Evolutionary conservation across 2,888 invertebrate species (phyloP), one percentile per base, ranked within the genome.

Genomic region (Dryomyza anilis): DNA sequence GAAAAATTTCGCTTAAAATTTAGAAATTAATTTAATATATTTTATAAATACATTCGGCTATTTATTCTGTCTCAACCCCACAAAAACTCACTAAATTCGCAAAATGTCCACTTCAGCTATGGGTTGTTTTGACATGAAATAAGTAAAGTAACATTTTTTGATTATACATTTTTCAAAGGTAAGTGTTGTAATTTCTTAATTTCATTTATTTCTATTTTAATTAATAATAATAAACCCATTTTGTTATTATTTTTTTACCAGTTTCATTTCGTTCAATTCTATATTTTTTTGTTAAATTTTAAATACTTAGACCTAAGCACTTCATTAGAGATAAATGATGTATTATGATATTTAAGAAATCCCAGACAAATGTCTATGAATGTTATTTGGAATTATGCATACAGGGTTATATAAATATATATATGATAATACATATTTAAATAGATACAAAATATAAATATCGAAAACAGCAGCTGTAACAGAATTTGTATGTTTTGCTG

Each of bases 351-450:
- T n/a, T 27, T 25, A 7, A 12, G n/a, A 45, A 16, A 45, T 16
- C 16, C 21, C 6, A 33, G 19, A 36, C 19, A 19, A 39, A 53
- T 14, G 19, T 29, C 33, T 53, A 23, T 53, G 27, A 30, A 63
- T 27, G 56, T 19, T 36, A 63, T 43, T 48, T 46, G 48, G 48
- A 46, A 56, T 21, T 55, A 46, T 55, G 52, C 50, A 55, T 56
- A 63, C 55, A 63, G 56, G 63, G 56, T 48, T 56, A 56, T 36
- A 56, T 46, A 55, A 55, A 46, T n/a, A 48, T 21, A 7, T 48
- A 23, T 21, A 27, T 25, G 4, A 25, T 5, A 39, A 56, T 2
- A 25, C 8, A 39, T 8, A 48, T 29, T 19, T 16, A 29, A 58
- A 45, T 21, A 19, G 36, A 58, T 29, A n/a, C 0, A 58, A 58